These are phyloP conservation scores for Xenus cinereus DNA, from an alignment of 2,113 vertebrate genomes.

Conservation along the genomic window DNA sequence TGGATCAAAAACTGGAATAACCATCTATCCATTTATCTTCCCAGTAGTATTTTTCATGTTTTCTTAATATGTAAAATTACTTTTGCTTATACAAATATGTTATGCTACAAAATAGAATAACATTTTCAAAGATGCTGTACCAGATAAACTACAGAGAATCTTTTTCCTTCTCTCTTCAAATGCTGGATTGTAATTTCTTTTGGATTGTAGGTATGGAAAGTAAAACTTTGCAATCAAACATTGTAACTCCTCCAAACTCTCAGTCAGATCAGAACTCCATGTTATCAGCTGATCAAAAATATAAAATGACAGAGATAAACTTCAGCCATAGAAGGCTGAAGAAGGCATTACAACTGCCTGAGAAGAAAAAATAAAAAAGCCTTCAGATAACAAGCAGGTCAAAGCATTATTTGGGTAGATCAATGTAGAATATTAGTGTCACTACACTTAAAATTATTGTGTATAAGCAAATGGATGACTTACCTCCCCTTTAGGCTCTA, in stretches of 20 bases:
- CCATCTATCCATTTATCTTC: rapidly evolving
- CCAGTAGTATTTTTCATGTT: background rate
- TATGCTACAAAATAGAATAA: background rate
- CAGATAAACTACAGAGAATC: background rate
- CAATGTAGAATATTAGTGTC: background rate
- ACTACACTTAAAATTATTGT: background rate
- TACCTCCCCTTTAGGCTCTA: background rate
- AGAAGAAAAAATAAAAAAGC: background rate
- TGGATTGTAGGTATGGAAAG: background rate
- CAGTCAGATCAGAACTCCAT: background rate
- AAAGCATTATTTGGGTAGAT: background rate
- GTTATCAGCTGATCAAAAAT: background rate
- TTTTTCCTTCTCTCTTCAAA: background rate
- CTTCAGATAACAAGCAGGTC: background rate
- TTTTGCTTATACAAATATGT: background rate
- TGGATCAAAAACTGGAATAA: background rate
- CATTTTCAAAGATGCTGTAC: background rate
- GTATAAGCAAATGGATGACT: background rate
- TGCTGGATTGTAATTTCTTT: background rate
- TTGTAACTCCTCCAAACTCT: background rate
- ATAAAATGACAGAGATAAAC: background rate
- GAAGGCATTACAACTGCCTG: background rate
- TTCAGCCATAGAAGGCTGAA: background rate
- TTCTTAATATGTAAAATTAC: background rate
- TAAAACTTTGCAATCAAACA: background rate